Evolutionary conservation across 2,888 invertebrate species (phyloP), one percentile per base, ranked within the genome.

Genomic region (Phalera bucephala): DNA sequence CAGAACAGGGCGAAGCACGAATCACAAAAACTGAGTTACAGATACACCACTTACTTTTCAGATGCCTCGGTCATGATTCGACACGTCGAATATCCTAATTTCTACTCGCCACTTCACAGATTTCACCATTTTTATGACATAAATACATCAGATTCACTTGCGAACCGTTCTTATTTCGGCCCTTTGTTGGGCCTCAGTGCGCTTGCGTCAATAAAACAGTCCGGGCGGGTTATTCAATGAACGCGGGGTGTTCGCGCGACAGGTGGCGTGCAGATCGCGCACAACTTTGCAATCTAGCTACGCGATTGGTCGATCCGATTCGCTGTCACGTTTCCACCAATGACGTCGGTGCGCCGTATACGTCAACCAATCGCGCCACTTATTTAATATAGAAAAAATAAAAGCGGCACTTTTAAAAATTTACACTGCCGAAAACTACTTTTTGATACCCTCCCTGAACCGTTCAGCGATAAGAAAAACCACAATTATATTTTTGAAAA

Each of bases 1-100:
- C 60, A 65, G 69, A 62, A 61, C 69, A 79, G 82, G 83, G 80
- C 80, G 78, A 79, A 72, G 70, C 73, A 68, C 65, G 57, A 62
- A 60, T 40, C 59, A 53, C 71, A 64, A 73, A 78, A 81, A 65
- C 61, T 78, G 74, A 74, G 74, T 69, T 57, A 72, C 64, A 72
- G 66, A 52, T 57, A 65, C 67, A 69, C 49, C 80, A 93, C 95
- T 95, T 91, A 96, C 95, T 95, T 95, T 93, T 96, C 95, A 94
- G 93, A 94, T 93, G 93, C 93, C 93, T 95, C 95, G 94, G 95
- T 95, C 95, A 95, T 96, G 95, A 91, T 95, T 95, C 91, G 94
- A 93, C 90, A 93, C 93, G 92, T 92, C 92, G 92, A 94, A 94
- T 93, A 93, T 93, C 92, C 93, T 95, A 95, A 93, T 94, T 93